Conservation (phyloP, 2,113 vertebrate species). For the Anguilla japonica region DNA sequence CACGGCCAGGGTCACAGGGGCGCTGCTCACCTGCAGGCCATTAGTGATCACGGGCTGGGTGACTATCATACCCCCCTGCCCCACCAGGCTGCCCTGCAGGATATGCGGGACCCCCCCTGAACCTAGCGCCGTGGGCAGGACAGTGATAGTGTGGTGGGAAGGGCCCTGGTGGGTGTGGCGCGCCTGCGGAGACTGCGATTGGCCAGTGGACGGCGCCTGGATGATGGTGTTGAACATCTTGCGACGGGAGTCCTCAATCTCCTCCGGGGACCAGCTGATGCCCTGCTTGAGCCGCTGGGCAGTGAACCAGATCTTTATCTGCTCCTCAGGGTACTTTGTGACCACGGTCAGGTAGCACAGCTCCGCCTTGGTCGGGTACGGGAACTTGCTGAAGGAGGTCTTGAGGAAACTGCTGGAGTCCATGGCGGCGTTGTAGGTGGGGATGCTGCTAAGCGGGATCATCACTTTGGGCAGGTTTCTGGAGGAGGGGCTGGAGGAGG, state of each 20-base stretch:
- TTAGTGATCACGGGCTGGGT: conserved; percentile 80
- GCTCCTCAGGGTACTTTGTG: conserved; percentile 95
- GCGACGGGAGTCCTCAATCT: conserved; percentile 92
- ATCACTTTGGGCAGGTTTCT: conserved; percentile 95
- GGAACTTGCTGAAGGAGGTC: conserved; percentile 96
- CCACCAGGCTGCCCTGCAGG: conserved; percentile 76
- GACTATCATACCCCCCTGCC: conserved; percentile 77
- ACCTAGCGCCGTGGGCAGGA: conserved; percentile 75
- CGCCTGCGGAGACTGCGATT: conserved; percentile 54
- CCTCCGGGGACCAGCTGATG: conserved; percentile 97
- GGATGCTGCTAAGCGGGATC: conserved; percentile 97
- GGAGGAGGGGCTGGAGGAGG: conserved; percentile 62
- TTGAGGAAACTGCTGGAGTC: conserved; percentile 97
- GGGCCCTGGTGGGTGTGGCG: conserved; percentile 58
- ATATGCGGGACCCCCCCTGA: conserved; percentile 74
- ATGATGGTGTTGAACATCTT: conserved; percentile 98
- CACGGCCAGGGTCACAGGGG: conserved; percentile 75
- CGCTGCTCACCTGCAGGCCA: conserved; percentile 75
- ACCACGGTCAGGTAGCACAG: conserved; percentile 97
- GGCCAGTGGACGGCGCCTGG: conserved; percentile 71
- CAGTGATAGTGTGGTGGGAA: conserved; percentile 76
- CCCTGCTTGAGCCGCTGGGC: conserved; percentile 96
- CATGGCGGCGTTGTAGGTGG: conserved; percentile 91
- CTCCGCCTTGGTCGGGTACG: conserved; percentile 95
- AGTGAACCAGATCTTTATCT: conserved; percentile 98